Conservation (phyloP, 2,888 invertebrate species). For the Bursaphelenchus okinawaensis region DNA sequence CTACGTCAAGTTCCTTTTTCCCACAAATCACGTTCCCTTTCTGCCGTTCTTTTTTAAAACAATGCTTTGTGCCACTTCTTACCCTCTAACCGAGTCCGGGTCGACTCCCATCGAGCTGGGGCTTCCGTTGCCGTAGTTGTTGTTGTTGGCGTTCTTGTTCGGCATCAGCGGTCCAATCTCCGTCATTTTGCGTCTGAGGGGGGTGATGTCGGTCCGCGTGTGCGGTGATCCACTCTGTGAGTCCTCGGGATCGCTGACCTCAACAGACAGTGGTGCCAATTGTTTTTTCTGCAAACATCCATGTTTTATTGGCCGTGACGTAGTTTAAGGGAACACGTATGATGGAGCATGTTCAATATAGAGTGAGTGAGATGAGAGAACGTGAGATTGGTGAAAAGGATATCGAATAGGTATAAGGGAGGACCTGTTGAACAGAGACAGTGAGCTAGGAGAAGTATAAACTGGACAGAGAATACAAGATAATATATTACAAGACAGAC, state of each 20-base stretch:
- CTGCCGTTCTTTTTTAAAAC: neutral
- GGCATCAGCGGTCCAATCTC: conserved; percentile 8
- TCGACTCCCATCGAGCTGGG: neutral
- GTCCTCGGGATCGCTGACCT: conserved; percentile 1
- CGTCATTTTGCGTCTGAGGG: neutral
- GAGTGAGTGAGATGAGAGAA: no score
- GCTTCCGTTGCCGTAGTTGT: conserved; percentile 8
- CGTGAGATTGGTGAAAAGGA: no score
- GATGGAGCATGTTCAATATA: no score
- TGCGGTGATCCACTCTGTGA: neutral
- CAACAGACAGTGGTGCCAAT: conserved; percentile 6
- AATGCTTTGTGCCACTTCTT: neutral
- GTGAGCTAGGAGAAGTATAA: no score
- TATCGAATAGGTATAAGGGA: no score
- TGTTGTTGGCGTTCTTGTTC: conserved; percentile 1
- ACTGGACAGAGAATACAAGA: no score
- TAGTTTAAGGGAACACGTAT: neutral
- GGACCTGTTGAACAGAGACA: no score
- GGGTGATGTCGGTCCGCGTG: neutral
- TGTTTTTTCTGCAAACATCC: conserved; percentile 7
- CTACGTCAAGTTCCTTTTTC: conserved; percentile 1
- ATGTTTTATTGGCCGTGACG: no score
- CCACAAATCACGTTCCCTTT: neutral
- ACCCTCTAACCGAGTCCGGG: conserved; percentile 11
- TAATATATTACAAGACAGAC: no score